Base-by-base conservation (phyloP, 2,888 invertebrate genomes). In the Parnassius mnemosyne region DNA sequence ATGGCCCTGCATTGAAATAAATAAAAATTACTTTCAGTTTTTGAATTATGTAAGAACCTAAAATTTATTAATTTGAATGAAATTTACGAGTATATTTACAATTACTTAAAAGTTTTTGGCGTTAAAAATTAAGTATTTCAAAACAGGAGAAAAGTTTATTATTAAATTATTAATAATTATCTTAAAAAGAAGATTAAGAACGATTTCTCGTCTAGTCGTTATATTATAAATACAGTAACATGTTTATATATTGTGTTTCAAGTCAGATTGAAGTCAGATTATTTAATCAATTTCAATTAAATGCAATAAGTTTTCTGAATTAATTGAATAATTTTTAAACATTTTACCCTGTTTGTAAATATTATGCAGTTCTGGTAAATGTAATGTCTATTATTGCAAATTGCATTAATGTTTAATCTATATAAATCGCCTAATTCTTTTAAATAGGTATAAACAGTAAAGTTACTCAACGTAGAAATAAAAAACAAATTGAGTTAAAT, bases 341-440 rank as follows among this genome's bases (percentile, higher is more conserved):
- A 79, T 80, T 79, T 73, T 76, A 75, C 73, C 68, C 67, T 69
- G 65, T 66, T 66, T 72, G 73, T 60, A 60, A 66, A 82, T 62
- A 78, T 78, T 71, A 73, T 73, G 74, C 71, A 70, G 66, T 66
- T 34, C 71, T 67, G 72, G 66, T 68, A 65, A 69, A 74, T 73
- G 70, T 78, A 71, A 75, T 74, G 78, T 81, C 79, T 83, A 79
- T 79, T 80, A 78, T 66, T 74, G 67, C 74, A 72, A 73, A 76
- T 79, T 72, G 71, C 69, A 56, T 79, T 80, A 78, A 78, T 83
- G 81, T 84, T 84, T 78, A 80, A 54, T 54, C 11, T 55, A 50
- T 54, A 58, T 55, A n/a, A 57, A 59, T 47, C 58, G 58, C 63
- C 63, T 63, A 59, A 55, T 54, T 42, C 47, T 50, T 63, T 46